Evolutionary conservation across 1,140 invertebrate species (phyloP), one percentile per base, ranked within the genome.

Genomic region (Drosophila neocordata): DNA sequence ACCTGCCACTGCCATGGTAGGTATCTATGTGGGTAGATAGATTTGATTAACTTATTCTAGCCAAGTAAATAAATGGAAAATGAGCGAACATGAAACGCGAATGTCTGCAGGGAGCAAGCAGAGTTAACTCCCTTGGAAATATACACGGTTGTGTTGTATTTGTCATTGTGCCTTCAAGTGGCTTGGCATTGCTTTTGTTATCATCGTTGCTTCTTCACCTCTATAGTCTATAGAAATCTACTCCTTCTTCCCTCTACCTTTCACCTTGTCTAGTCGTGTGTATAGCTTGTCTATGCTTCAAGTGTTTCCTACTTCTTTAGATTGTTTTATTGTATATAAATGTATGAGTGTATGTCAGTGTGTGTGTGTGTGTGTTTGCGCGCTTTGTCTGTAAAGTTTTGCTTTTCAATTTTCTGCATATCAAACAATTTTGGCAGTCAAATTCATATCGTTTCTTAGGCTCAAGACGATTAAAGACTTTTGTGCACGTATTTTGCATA

Each of bases 71-170:
- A 79, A 31, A 53, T n/a, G 52, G 6, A 62, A 48, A 48, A 48
- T 48, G 41, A 48, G 41, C 8, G 15, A 20, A 15, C 41, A 48
- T 3, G 9, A 11, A 61, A 60, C 34, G 52, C 20, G 41, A 48
- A 41, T 44, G 53, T 64, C 44, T 27, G 38, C 37, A 52, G 51
- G 51, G 48, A 56, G 59, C 65, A 68, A 60, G 72, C 92, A 52
- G 92, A 91, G 65, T 72, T 77, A 64, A 62, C 62, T 93, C 92
- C 75, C 93, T 92, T 85, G 94, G 93, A 52, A 94, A 89, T 76
- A 94, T 18, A 44, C 41, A 15, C 13, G 41, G 8, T 13, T 44
- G 41, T 44, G 41, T 48, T 93, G 94, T 94, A 79, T 76, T 74
- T 79, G 69, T 85, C 69, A 94, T 92, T 34, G 92, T 93, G 12